Conservation (phyloP, 1,140 invertebrate species). For the Nephotettix cincticeps region DNA sequence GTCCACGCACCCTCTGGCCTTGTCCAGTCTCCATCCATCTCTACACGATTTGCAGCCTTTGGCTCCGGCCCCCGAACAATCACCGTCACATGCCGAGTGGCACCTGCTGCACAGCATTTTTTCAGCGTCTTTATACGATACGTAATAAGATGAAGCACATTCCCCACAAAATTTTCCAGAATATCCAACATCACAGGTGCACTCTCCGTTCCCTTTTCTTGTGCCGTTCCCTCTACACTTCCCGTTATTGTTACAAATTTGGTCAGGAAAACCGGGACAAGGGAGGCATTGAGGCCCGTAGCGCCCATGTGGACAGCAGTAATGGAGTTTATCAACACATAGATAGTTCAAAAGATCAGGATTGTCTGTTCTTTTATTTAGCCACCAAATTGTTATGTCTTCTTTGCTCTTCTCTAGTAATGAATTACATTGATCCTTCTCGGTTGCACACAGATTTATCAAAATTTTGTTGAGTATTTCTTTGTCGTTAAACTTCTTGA, state of each 20-base stretch:
- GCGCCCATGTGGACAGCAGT: constrained; percentile 86
- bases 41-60: constrained; percentile 82
- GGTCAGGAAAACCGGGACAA: constrained; percentile 77
- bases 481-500: no score
- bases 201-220: constrained; percentile 90
- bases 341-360: constrained; percentile 73
- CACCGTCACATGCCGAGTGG: constrained; percentile 77
- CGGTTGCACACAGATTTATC: no score
- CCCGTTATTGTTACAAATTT: constrained; percentile 83
- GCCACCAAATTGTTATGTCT: constrained; percentile 89
- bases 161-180: constrained; percentile 72
- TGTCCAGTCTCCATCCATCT: constrained; percentile 73
- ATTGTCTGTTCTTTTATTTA: constrained; percentile 65
- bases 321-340: constrained; percentile 79
- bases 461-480: no score
- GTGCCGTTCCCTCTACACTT: constrained; percentile 94
- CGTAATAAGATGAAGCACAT: constrained; percentile 77
- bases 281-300: constrained; percentile 84
- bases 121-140: constrained; percentile 73
- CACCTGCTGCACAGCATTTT: constrained; percentile 81
- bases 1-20: constrained; percentile 83
- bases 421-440: constrained; percentile 66
- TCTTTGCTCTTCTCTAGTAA: constrained; percentile 82
- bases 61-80: constrained; percentile 75
- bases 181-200: constrained; percentile 88